Conservation (phyloP, 2,113 vertebrate genomes). For the Illadopsis cleaveri region DNA sequence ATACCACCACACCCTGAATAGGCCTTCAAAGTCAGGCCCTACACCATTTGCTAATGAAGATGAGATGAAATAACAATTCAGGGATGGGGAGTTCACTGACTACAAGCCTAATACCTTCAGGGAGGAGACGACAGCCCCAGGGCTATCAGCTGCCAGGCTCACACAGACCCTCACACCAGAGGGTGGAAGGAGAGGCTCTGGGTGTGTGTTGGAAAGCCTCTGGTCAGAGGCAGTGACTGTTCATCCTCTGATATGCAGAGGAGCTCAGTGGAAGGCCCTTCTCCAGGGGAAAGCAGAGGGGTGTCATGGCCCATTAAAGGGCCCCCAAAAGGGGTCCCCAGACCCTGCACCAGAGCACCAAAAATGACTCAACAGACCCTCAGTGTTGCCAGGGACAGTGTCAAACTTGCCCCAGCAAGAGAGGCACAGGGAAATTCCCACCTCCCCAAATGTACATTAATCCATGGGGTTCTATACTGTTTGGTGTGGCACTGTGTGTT, state of each 20-base stretch:
- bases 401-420: neutral
- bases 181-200: neutral
- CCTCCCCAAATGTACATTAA: neutral
- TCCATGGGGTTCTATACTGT: neutral
- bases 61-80: neutral
- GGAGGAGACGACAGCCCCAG: neutral
- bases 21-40: too few species aligned
- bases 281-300: neutral
- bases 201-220: neutral
- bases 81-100: neutral
- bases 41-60: neutral
- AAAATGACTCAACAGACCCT: neutral
- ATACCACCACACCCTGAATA: neutral
- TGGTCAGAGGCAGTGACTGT: too few species aligned
- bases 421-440: neutral
- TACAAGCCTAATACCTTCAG: neutral
- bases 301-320: neutral
- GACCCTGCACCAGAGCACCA: neutral
- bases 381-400: neutral
- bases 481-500: neutral
- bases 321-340: too few species aligned
- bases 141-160: neutral
- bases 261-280: neutral
- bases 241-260: neutral
- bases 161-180: fast-evolving